These are phyloP conservation scores for Nyleta sp. DNA, from an alignment of 2,888 invertebrate genomes.

Conservation along the genomic window DNA sequence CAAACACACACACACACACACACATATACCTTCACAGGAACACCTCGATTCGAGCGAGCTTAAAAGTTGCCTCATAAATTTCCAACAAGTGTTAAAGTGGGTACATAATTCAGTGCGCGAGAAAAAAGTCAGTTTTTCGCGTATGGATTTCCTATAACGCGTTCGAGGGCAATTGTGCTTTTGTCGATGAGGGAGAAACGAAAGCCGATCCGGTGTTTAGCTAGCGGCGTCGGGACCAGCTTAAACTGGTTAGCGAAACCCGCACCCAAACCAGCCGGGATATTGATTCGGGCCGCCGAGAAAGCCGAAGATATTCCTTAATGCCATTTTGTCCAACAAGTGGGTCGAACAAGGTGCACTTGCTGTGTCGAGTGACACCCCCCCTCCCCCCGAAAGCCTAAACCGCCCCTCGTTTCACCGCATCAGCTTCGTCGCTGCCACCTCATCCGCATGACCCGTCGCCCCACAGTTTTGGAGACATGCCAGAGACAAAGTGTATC, in stretches of 20 bases:
- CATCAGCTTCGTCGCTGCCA: constrained; percentile 31
- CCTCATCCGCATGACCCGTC: constrained; percentile 44
- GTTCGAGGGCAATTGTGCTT: background rate
- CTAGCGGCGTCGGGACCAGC: background rate
- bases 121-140: background rate
- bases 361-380: constrained; percentile 35
- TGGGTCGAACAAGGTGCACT: constrained; percentile 64
- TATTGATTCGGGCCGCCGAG: constrained; percentile 56
- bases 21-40: too few relatives aligned
- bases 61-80: constrained; percentile 2
- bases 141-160: constrained; percentile 4
- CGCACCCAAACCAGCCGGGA: constrained; percentile 17
- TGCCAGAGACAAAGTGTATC: constrained; percentile 60
- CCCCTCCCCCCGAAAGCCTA: background rate
- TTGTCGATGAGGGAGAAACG: background rate
- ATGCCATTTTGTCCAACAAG: constrained; percentile 65
- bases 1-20: too few relatives aligned
- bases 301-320: constrained; percentile 58
- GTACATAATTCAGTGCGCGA: background rate
- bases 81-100: background rate
- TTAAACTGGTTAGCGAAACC: constrained; percentile 46
- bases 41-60: background rate
- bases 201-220: constrained; percentile 2
- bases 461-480: constrained; percentile 50
- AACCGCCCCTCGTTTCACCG: constrained; percentile 29